phyloP scores from a whole-genome alignment of 2,113 vertebrate species.

The Larimichthys polyactis region DNA sequence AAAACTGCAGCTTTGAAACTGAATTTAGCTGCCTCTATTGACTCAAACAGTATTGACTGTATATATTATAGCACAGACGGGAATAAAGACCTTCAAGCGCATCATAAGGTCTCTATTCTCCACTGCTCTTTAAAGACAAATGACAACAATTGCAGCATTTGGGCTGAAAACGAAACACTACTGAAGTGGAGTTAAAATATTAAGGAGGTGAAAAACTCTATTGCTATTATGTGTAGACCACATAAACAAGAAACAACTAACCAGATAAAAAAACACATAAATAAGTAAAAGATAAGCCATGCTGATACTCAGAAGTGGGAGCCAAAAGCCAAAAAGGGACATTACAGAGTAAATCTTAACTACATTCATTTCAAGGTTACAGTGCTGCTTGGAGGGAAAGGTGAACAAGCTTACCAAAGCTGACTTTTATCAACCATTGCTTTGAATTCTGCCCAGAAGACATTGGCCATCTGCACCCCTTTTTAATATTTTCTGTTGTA shows the following conservation, averaged over 20 bases:
- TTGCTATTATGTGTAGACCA: neutral
- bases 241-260: neutral
- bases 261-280: neutral
- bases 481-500: slow-evolving; percentile 1
- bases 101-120: neutral
- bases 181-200: slow-evolving; percentile 7
- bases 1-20: slow-evolving; percentile 33
- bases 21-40: slow-evolving; percentile 29
- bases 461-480: neutral
- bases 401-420: neutral
- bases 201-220: neutral
- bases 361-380: slow-evolving; percentile 22
- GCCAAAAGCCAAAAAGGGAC: neutral
- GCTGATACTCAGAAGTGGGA: neutral
- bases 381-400: slow-evolving; percentile 8
- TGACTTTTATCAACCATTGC: slow-evolving; percentile 8
- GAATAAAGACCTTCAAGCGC: slow-evolving; percentile 11
- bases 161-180: slow-evolving; percentile 18
- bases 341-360: neutral
- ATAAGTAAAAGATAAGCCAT: neutral
- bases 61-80: slow-evolving; percentile 33
- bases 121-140: slow-evolving; percentile 5
- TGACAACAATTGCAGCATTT: slow-evolving; percentile 5
- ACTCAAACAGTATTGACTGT: slow-evolving; percentile 39
- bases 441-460: slow-evolving; percentile 1